Conservation (phyloP, 2,113 vertebrate species). For the Phrynosoma blainvillii region DNA sequence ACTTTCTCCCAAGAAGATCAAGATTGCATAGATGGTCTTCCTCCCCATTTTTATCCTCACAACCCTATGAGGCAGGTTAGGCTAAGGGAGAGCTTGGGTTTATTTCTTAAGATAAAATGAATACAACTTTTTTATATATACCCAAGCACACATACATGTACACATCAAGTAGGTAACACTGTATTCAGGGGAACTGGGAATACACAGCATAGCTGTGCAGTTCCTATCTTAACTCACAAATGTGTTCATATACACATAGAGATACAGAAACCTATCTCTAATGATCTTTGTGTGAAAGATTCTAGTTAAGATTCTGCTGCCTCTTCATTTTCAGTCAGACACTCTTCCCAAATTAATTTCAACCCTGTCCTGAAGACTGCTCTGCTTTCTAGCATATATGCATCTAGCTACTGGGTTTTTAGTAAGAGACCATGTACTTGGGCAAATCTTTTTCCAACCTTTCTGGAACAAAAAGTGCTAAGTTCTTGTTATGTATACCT, state of each 20-base stretch:
- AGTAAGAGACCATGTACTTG: too few relatives aligned
- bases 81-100: background rate
- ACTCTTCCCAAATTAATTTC: background rate
- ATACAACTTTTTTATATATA: background rate
- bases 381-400: background rate
- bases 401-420: background rate
- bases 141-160: background rate
- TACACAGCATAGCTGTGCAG: background rate
- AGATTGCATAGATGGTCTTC: too few relatives aligned
- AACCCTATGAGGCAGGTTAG: background rate
- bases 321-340: background rate
- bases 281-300: background rate
- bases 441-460: background rate
- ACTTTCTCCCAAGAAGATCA: too few relatives aligned
- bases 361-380: background rate
- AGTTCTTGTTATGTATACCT: rapidly evolving
- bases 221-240: background rate
- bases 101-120: background rate
- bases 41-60: background rate
- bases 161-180: background rate
- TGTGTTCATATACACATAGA: background rate
- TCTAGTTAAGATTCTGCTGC: background rate
- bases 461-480: background rate
- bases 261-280: too few relatives aligned
- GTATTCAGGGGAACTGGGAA: background rate